Evolutionary conservation across 2,888 invertebrate species (phyloP).

Genomic region (Melikaiella ostensackeni): DNA sequence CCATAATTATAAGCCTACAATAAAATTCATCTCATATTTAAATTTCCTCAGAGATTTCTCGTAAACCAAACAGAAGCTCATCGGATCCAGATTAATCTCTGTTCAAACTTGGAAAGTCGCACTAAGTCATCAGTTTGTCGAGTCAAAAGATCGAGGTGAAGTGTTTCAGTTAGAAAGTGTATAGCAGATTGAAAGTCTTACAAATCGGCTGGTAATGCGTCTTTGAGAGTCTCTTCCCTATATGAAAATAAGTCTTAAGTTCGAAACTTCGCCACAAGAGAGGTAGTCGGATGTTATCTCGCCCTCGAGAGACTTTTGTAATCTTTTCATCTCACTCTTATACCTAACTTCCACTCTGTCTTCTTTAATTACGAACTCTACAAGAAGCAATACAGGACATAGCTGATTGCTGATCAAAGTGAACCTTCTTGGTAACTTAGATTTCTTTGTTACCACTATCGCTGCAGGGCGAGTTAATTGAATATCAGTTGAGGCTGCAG

Average conservation of each 20-base stretch:
- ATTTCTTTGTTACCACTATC: constrained; percentile 20
- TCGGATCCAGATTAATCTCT: constrained; percentile 31
- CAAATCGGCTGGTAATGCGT: constrained; percentile 27
- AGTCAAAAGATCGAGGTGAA: constrained; percentile 30
- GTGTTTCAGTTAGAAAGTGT: constrained; percentile 33
- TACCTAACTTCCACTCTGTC: constrained; percentile 14
- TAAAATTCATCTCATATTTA: not conserved
- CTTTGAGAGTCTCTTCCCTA: constrained; percentile 31
- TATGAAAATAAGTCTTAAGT: constrained; percentile 35
- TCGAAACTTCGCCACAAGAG: constrained; percentile 9
- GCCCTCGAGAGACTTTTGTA: constrained; percentile 13
- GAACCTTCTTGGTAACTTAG: not conserved
- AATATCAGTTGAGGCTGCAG: not conserved
- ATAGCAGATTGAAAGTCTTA: constrained; percentile 21
- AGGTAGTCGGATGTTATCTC: constrained; percentile 10
- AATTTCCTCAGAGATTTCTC: constrained; percentile 11
- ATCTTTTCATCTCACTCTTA: constrained; percentile 9
- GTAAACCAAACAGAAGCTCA: constrained; percentile 21
- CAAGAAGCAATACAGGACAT: constrained; percentile 15
- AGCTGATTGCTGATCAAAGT: constrained; percentile 35
- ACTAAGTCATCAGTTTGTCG: constrained; percentile 33
- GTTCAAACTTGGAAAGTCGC: constrained; percentile 30
- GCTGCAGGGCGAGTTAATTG: constrained; percentile 3
- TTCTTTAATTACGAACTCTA: constrained; percentile 6
- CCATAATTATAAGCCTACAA: not conserved